Percentiles rank a stretch among this genome's conserved stretches.
These are phyloP conservation scores for Lophotriccus pileatus DNA, from an alignment of 2,797 vertebrate species.

Conservation along the genomic window DNA sequence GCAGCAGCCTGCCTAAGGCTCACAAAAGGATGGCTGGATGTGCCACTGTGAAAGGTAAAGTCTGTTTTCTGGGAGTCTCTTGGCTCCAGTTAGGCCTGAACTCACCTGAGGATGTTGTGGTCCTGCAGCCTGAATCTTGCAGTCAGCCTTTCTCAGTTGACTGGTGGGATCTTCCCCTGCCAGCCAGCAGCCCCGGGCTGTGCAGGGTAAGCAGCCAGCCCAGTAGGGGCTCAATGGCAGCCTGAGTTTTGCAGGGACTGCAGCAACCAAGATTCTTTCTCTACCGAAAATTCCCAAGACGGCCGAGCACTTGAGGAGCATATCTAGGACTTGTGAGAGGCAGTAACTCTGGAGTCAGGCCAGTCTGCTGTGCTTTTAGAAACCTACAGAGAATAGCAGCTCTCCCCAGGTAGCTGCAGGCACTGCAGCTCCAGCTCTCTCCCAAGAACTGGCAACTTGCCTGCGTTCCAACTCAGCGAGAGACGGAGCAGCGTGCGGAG, in stretches of 20 bases:
- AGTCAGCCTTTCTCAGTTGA: background rate
- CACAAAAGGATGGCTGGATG: background rate
- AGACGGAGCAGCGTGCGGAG: fast-evolving
- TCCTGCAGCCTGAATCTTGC: background rate
- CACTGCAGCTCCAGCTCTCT: background rate
- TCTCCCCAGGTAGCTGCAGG: conserved; percentile 7
- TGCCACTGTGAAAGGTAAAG: background rate
- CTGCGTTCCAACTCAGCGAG: background rate
- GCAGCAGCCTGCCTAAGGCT: background rate
- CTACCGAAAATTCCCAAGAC: background rate
- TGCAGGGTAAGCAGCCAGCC: background rate
- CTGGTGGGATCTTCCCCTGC: background rate
- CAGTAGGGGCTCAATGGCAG: background rate
- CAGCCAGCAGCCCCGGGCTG: background rate
- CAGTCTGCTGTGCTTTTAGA: background rate
- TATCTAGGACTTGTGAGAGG: background rate
- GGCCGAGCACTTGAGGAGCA: background rate
- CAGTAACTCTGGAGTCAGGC: background rate
- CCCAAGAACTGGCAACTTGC: background rate
- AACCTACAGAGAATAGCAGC: background rate
- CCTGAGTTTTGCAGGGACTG: background rate
- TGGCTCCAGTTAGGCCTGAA: background rate
- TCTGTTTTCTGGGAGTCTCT: background rate
- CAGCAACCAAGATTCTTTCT: background rate
- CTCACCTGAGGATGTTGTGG: background rate